These are phyloP conservation scores for Otis tarda DNA, from an alignment of 2,113 vertebrate species.

Conservation along the genomic window DNA sequence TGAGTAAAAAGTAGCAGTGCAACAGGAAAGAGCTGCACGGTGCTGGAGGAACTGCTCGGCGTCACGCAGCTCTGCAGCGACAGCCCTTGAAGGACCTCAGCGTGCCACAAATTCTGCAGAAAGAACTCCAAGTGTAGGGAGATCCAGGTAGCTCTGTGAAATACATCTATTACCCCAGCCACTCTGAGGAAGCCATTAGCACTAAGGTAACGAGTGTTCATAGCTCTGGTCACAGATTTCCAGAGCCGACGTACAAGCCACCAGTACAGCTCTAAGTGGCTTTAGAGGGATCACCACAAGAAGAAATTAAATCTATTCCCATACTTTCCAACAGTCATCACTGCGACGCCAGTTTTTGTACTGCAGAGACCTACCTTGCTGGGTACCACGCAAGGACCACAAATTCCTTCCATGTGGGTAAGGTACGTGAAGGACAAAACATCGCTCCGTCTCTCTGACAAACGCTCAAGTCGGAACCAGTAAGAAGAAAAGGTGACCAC, in stretches of 20 bases:
- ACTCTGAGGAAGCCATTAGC: neutral
- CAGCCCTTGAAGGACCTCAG: neutral
- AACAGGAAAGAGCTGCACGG: neutral
- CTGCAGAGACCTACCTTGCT: neutral
- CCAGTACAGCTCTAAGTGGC: neutral
- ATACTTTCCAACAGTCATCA: neutral
- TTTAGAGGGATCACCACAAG: neutral
- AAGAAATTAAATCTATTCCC: neutral
- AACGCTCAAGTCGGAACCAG: neutral
- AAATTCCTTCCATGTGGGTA: neutral
- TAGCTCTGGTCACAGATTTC: neutral
- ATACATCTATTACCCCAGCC: neutral
- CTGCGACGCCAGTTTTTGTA: neutral
- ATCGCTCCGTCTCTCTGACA: neutral
- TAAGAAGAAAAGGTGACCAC: neutral
- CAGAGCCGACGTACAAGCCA: neutral
- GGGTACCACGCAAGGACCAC: neutral
- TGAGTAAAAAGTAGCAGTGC: neutral
- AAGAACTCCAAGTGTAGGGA: neutral
- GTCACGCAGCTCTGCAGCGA: neutral
- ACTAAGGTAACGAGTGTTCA: neutral
- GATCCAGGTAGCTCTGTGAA: neutral
- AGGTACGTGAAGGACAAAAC: neutral
- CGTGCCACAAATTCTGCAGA: neutral
- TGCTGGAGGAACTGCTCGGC: neutral